Base-by-base conservation (phyloP, 2,888 invertebrate species). In the Spialia ferax region DNA sequence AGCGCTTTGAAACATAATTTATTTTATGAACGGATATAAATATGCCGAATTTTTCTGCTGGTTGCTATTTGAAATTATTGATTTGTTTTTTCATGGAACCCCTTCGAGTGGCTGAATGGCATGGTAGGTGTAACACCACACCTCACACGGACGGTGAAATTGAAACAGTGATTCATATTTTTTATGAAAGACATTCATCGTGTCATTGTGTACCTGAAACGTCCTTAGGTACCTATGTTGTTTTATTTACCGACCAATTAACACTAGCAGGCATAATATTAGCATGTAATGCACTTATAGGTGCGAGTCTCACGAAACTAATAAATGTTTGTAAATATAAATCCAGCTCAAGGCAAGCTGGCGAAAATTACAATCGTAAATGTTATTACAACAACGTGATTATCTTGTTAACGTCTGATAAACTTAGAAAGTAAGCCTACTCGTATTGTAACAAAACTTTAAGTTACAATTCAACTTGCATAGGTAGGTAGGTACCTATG, bases 301-400 rank as follows among this genome's bases (percentile, higher is more conserved):
- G 11, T n/a, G 38, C 11, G 7, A 48, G 10, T 50, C 50, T 50
- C 20, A 22, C 2, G 50, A 11, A 22, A 20, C 13, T 50, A 22
- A 20, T 50, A 50, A 50, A n/a, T 50, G 20, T 22, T 50, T 5
- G 50, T 22, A 22, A 50, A 22, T 50, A 50, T 22, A 3, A 50
- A 22, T 20, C 22, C 20, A 22, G 50, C 22, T 50, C 50, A 50
- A 42, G 42, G 42, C 15, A 7, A 42, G 15, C 42, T 42, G n/a
- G 50, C 2, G 50, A 50, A 50, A 50, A 50, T 50, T 50, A 50
- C 20, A 50, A 50, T 22, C n/a, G 50, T 50, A 50, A 50, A 50
- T 50, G 22, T 50, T 50, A 3, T 50, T 22, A 22, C 50, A 22
- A 22, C 4, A 20, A 50, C 50, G 50, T 50, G 50, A 50, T 50